These are phyloP conservation scores for Euborellia annulipes DNA, from an alignment of 1,140 invertebrate genomes.

Conservation along the genomic window DNA sequence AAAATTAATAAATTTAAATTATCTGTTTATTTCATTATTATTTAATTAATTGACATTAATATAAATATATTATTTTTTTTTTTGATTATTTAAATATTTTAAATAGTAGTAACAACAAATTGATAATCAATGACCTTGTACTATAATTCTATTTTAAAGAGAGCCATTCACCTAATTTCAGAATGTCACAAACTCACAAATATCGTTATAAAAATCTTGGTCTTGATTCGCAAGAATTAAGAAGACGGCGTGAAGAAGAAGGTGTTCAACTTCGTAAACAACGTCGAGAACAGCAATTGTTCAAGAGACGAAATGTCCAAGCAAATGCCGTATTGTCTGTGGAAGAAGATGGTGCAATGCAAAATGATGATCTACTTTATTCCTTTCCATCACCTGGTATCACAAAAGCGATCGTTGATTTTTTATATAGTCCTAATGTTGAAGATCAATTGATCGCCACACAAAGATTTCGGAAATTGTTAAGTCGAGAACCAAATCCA, in stretches of 20 bases:
- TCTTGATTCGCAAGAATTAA: constrained; percentile 78
- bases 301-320: constrained; percentile 80
- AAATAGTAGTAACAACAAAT: no score
- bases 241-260: constrained; percentile 86
- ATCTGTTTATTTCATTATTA: no score
- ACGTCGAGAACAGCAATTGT: constrained; percentile 83
- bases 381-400: constrained; percentile 32
- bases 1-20: no score
- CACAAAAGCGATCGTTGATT: constrained; percentile 64
- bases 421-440: constrained; percentile 64
- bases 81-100: no score
- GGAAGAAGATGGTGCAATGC: constrained; percentile 33
- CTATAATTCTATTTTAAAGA: not conserved
- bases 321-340: constrained; percentile 25
- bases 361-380: constrained; percentile 15
- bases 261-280: constrained; percentile 91
- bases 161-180: constrained; percentile 20
- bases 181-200: constrained; percentile 72
- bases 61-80: no score
- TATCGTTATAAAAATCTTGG: constrained; percentile 91
- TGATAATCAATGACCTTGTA: no score
- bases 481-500: constrained; percentile 92
- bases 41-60: no score
- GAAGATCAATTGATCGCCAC: constrained; percentile 77
- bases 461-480: constrained; percentile 85